Evolutionary conservation across 35 echinoderm and acorn worm species (phyloP).

Genomic region (Ptychodera flava): DNA sequence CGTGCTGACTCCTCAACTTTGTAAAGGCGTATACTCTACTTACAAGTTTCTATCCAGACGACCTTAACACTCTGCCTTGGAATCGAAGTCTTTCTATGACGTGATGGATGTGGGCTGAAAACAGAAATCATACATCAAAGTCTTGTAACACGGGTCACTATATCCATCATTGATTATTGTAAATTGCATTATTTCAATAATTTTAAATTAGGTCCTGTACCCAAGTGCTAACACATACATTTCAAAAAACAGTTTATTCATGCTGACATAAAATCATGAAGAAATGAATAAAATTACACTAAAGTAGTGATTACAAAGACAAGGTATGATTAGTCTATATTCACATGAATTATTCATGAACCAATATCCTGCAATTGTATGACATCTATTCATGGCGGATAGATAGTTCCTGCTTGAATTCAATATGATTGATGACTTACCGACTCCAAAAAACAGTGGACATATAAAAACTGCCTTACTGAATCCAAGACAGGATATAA

Average conservation of each 20-base stretch:
- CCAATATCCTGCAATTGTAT: too few species aligned
- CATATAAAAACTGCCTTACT: slow-evolving; percentile 81
- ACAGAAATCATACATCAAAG: neutral
- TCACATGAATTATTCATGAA: too few species aligned
- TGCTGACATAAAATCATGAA: too few species aligned
- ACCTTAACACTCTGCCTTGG: slow-evolving; percentile 20
- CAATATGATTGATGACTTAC: slow-evolving; percentile 52
- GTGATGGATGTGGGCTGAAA: slow-evolving; percentile 93
- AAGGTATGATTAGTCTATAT: too few species aligned
- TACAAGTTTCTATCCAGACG: slow-evolving; percentile 63
- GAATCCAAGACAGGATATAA: slow-evolving; percentile 75
- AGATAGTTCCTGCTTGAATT: too few species aligned
- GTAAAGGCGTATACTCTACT: too few species aligned
- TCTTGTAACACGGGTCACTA: neutral
- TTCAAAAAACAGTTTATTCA: too few species aligned
- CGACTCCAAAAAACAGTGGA: slow-evolving; percentile 97
- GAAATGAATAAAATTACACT: too few species aligned
- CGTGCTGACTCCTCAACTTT: too few species aligned
- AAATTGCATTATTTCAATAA: neutral
- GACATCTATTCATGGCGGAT: too few species aligned
- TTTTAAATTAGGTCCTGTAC: neutral
- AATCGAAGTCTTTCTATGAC: slow-evolving; percentile 84
- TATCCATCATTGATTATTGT: neutral
- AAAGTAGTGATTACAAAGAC: too few species aligned
- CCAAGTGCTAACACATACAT: slow-evolving; percentile 2